These are phyloP conservation scores for Mixornis gularis DNA, from an alignment of 2,113 vertebrate species.

Conservation along the genomic window DNA sequence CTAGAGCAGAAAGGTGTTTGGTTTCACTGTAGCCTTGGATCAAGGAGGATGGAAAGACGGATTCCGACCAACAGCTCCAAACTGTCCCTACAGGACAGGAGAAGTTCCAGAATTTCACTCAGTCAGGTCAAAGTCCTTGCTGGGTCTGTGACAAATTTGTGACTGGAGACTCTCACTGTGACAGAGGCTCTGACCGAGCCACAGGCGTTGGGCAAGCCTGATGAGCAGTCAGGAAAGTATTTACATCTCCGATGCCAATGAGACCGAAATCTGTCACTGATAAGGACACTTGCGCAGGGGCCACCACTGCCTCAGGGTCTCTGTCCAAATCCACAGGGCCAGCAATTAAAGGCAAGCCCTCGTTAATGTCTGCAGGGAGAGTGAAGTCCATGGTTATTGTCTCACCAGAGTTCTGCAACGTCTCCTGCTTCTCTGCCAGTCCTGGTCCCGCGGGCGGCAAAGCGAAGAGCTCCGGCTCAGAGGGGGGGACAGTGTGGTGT, in stretches of 20 bases:
- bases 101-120: conserved; percentile 27
- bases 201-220: conserved; percentile 66
- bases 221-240: conserved; percentile 75
- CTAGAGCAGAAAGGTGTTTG: conserved; percentile 41
- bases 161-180: conserved; percentile 71
- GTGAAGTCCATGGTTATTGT: conserved; percentile 69
- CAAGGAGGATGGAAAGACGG: conserved; percentile 39
- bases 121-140: conserved; percentile 19
- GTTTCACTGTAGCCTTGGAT: conserved; percentile 52
- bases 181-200: conserved; percentile 75
- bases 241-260: conserved; percentile 76
- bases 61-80: conserved; percentile 30
- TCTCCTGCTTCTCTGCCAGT: conserved; percentile 62
- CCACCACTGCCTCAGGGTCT: conserved; percentile 53
- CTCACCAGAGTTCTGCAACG: conserved; percentile 55
- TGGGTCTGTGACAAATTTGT: conserved; percentile 3
- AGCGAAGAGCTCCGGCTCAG: conserved; percentile 64
- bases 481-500: not conserved
- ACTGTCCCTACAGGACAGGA: not conserved
- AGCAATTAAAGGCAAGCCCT: conserved; percentile 65
- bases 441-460: not conserved
- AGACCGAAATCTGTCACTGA: conserved; percentile 80
- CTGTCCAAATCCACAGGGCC: conserved; percentile 56
- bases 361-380: conserved; percentile 53
- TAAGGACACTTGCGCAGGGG: conserved; percentile 74